Evolutionary conservation across 2,888 invertebrate genomes (phyloP), one percentile per base, ranked within the genome.

Genomic region (Cataglyphis livida): DNA sequence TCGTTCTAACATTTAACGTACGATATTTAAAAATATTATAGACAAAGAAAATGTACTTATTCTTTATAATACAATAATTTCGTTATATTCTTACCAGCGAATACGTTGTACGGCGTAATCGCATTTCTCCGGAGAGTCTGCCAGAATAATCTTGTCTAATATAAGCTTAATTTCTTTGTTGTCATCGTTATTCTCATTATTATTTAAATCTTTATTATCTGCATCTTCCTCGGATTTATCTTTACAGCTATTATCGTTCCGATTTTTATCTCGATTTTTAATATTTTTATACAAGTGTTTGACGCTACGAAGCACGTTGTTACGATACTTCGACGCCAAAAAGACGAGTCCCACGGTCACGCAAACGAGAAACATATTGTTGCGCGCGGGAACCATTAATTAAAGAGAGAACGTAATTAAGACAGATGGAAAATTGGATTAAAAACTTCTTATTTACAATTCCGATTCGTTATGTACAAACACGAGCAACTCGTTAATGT

Each of bases 21-120:
- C 7, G n/a, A 70, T 51, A 51, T 51, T n/a, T 51, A 7, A 51
- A 6, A 51, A 51, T n/a, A 51, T 51, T 18, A 4, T 59, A 6
- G 3, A 28, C 3, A 15, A 59, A 1, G 25, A 59, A 57, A 12
- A 25, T 57, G 12, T 57, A 5, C 15, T 44, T 44, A 15, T 18
- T 15, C 3, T 44, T 18, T 18, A 64, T n/a, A n/a, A 74, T 38
- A 32, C 15, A 18, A 74, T 38, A 44, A 75, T 51, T 21, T 44
- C 7, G 5, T 1, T 25, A 0, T 15, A 15, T 15, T 25, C 88
- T 92, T 92, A 94, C 94, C 93, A 87, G 90, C 90, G 91, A 92
- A 94, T 93, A 91, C 92, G 92, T 89, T 94, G 92, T 90, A 94
- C 90, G 84, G 94, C 94, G 85, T 93, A 92, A 91, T 94, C 93